Evolutionary conservation across 2,113 vertebrate species (phyloP).

Genomic region (Bolborhynchus lineola): DNA sequence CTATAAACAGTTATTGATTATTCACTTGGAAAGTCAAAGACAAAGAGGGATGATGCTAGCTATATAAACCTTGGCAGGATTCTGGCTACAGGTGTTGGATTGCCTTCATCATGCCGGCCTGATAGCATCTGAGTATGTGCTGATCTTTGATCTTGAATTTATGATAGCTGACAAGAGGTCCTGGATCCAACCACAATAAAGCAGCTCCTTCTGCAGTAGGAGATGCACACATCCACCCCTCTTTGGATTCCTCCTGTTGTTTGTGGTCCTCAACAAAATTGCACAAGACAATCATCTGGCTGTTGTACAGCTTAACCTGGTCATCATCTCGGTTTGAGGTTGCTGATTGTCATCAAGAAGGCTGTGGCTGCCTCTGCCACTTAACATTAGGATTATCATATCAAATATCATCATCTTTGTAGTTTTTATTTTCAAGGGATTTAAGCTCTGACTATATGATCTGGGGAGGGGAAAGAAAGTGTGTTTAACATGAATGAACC

Average conservation of each 20-base stretch:
- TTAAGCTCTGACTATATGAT: neutral
- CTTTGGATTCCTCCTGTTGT: neutral
- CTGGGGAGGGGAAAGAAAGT: neutral
- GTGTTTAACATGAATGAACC: constrained; percentile 19
- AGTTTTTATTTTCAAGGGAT: constrained; percentile 29
- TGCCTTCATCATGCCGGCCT: neutral
- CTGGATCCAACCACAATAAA: neutral
- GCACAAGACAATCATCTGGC: constrained; percentile 30
- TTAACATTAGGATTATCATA: constrained; percentile 54
- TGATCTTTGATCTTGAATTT: constrained; percentile 12
- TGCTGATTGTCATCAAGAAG: constrained; percentile 42
- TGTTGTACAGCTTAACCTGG: constrained; percentile 41
- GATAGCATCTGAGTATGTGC: neutral
- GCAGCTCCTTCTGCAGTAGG: neutral
- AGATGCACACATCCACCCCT: neutral
- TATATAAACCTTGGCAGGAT: neutral
- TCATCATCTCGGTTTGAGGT: constrained; percentile 11
- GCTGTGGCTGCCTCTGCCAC: constrained; percentile 29
- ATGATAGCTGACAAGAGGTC: neutral
- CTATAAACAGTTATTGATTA: constrained; percentile 30
- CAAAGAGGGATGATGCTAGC: neutral
- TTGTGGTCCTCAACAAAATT: constrained; percentile 19
- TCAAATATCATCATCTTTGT: constrained; percentile 45
- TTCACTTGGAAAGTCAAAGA: constrained; percentile 29
- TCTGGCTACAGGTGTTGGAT: neutral